Conservation (phyloP, 2,888 invertebrate genomes). For the Tenodera sinensis region DNA sequence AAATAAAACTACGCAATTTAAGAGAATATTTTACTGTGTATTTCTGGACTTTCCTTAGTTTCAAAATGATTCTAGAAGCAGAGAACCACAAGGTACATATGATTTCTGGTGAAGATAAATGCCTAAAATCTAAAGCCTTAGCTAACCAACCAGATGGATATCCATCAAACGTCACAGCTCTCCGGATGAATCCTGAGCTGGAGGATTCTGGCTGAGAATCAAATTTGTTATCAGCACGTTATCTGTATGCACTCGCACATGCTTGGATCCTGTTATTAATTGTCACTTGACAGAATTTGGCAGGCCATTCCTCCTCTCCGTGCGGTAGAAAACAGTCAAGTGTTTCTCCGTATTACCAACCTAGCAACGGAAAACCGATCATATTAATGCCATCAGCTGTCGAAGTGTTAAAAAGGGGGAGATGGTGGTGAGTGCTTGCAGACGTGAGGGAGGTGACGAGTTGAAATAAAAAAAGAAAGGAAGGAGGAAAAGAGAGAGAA, state of each 20-base stretch:
- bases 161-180: not conserved
- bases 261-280: not conserved
- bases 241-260: not conserved
- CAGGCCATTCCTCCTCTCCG: not conserved
- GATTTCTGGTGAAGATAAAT: not conserved
- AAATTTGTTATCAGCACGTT: not conserved
- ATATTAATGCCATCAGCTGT: not conserved
- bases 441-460: not conserved
- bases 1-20: too few species aligned
- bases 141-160: not conserved
- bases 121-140: not conserved
- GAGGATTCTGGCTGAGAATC: not conserved
- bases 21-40: too few species aligned
- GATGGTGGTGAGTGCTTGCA: not conserved
- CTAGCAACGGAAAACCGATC: not conserved
- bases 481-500: not conserved
- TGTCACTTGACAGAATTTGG: not conserved
- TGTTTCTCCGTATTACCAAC: not conserved
- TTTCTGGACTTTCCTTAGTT: too few species aligned
- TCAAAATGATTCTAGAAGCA: not conserved
- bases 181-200: not conserved
- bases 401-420: not conserved
- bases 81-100: not conserved
- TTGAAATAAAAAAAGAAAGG: not conserved
- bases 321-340: not conserved